phyloP scores from a whole-genome alignment of 2,888 invertebrate species.

The Oscheius sp. region DNA sequence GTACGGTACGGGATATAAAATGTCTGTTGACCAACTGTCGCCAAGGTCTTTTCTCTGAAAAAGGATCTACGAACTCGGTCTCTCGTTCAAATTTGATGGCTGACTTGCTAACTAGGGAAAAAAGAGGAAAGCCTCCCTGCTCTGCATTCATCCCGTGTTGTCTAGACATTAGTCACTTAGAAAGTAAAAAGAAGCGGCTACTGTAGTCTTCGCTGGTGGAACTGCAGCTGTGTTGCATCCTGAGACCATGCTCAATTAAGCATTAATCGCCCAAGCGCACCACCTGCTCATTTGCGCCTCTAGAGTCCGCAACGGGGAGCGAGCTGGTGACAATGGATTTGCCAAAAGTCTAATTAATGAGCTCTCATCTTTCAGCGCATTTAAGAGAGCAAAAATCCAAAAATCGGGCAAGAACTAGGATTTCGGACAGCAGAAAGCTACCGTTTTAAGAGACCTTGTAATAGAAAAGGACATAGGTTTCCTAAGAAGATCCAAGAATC shows the following conservation, averaged over 20 bases:
- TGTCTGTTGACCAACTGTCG: background rate
- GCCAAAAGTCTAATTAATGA: background rate
- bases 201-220: no score
- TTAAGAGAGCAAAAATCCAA: background rate
- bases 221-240: constrained; percentile 16
- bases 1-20: background rate
- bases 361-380: background rate
- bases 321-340: background rate
- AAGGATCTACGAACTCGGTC: background rate
- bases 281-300: constrained; percentile 32
- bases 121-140: no score
- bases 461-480: no score
- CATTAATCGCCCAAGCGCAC: constrained; percentile 33
- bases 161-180: no score
- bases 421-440: background rate
- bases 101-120: background rate
- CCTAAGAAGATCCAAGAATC: no score
- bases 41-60: no score
- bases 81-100: background rate
- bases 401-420: background rate
- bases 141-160: no score
- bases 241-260: constrained; percentile 27
- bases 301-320: background rate
- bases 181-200: no score
- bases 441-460: background rate